A percentile compares a stretch with the other conserved stretches of the same genome.
phyloP scores from a whole-genome alignment of 2,113 vertebrate species.

The Benitochromis conjunctus region DNA sequence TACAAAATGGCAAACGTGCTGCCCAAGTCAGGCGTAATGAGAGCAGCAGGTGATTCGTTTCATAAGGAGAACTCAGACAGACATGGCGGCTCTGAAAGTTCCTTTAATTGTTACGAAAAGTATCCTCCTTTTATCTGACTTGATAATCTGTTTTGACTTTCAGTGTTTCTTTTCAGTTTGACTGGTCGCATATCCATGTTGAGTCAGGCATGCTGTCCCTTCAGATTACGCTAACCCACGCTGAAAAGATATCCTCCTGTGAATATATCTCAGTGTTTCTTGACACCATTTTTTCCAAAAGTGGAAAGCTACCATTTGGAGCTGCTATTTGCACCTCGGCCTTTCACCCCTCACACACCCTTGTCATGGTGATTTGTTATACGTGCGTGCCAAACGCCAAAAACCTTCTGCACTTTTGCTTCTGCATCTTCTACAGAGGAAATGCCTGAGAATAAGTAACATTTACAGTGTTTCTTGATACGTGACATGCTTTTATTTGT shows the following conservation, averaged over 20 bases:
- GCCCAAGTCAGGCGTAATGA: constrained; percentile 10
- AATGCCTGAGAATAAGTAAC: not conserved
- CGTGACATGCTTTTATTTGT: not conserved
- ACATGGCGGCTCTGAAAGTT: not conserved
- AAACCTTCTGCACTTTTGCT: not conserved
- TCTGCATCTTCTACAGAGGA: not conserved
- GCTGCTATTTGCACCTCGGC: constrained; percentile 6
- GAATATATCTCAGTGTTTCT: constrained; percentile 1
- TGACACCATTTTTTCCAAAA: constrained; percentile 43
- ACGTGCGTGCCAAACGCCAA: not conserved
- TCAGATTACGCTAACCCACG: not conserved
- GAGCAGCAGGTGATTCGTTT: not conserved
- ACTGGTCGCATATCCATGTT: not conserved
- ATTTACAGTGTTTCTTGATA: not conserved
- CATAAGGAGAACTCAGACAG: not conserved
- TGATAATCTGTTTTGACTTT: not conserved
- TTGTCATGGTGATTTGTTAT: constrained; percentile 33
- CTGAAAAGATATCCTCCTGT: constrained; percentile 20
- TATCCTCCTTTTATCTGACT: not conserved
- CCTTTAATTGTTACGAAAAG: not conserved
- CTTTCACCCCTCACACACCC: not conserved
- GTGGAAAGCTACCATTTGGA: constrained; percentile 35
- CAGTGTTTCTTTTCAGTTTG: not conserved
- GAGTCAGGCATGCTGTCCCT: not conserved
- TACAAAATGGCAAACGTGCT: constrained; percentile 23